Evolutionary conservation across 2,888 invertebrate genomes (phyloP), one percentile per base, ranked within the genome.

Genomic region (Luffia ferchaultella): DNA sequence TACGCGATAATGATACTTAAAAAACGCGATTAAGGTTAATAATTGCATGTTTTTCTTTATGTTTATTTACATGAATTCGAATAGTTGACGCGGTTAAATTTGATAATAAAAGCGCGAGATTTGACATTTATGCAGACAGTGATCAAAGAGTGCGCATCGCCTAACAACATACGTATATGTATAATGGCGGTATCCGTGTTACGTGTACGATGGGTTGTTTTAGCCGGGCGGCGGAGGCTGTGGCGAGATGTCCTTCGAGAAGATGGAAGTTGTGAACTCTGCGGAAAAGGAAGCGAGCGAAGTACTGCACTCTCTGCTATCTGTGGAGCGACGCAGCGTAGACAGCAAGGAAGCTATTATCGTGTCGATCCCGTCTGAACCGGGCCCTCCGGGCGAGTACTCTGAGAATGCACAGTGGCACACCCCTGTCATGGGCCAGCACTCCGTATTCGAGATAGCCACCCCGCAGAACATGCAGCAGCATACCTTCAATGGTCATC

Each of bases 271-370:
- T 60, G 88, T 88, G 58, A 88, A 88, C 67, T 85, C 87, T 54
- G 89, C 89, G 40, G 90, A 89, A 73, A 89, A 89, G 68, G 90
- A 90, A 68, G 90, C 90, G 17, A 90, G 89, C 62, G 90, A 90
- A 73, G 89, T 90, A 44, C 74, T 90, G 50, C 89, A 89, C 65
- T 88, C 89, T 16, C 70, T 90, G 54, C 70, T 90, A 50, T 88
- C 89, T 7, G 89, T 89, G 55, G 89, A 89, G 67, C 76, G 89
- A 20, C 86, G 89, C 45, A 88, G 88, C 64, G 87, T 88, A 61
- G 85, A 85, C 63, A 84, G 83, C 64, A 85, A 85, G 60, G 85
- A 85, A 56, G 74, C 84, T 20, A 85, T 85, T 54, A 84, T 85
- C 45, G 85, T 85, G 56, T 68, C 83, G 49, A 82, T 84, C 53